These are phyloP conservation scores for Microcebus ravelobensis DNA, from an alignment of 2,113 vertebrate genomes.

Conservation along the genomic window DNA sequence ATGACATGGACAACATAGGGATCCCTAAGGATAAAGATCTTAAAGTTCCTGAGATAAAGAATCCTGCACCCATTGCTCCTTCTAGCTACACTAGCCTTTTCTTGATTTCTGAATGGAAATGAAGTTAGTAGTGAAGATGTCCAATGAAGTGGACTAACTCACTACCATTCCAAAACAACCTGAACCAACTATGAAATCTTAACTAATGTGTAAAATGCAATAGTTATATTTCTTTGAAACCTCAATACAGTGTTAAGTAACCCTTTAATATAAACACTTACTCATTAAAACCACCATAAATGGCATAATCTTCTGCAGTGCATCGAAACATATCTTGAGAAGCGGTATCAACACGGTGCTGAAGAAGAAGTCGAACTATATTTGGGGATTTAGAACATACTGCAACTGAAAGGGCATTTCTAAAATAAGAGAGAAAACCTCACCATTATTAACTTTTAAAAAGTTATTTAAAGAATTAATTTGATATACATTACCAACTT, in stretches of 20 bases:
- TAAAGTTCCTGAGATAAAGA: background rate
- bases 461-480: background rate
- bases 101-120: background rate
- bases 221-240: background rate
- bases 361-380: background rate
- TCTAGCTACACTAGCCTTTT: background rate
- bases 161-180: background rate
- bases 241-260: background rate
- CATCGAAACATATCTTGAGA: background rate
- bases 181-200: background rate
- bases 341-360: background rate
- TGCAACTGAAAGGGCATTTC: conserved; percentile 23
- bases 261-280: background rate
- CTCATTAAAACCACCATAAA: background rate
- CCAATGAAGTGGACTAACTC: background rate
- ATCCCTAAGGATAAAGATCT: background rate
- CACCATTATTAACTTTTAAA: background rate
- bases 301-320: background rate
- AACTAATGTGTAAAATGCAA: background rate
- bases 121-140: too few relatives aligned
- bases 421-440: conserved; percentile 12
- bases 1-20: background rate
- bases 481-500: background rate
- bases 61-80: background rate
- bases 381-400: background rate